phyloP scores from a whole-genome alignment of 1,140 invertebrate genomes.

The Drosophila subobscura region DNA sequence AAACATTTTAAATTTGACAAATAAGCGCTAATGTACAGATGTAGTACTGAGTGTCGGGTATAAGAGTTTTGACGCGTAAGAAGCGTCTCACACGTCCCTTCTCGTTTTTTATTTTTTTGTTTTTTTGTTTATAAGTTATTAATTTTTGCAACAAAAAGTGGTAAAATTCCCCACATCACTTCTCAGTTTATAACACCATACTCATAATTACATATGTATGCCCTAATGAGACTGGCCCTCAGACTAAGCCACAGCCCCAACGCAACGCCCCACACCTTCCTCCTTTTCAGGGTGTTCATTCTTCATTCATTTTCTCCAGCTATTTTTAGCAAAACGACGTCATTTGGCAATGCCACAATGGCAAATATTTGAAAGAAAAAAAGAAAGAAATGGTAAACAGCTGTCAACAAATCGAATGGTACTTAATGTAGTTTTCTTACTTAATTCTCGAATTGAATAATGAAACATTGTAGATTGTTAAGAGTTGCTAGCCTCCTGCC shows the following conservation, averaged over 20 bases:
- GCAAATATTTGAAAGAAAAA: constrained; percentile 40
- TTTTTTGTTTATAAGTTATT: too few relatives aligned
- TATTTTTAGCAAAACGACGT: constrained; percentile 63
- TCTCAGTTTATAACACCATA: constrained; percentile 35
- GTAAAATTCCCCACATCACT: not conserved
- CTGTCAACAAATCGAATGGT: constrained; percentile 25
- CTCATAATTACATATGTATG: constrained; percentile 46
- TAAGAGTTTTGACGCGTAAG: too few relatives aligned
- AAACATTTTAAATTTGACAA: too few relatives aligned
- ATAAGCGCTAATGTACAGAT: too few relatives aligned
- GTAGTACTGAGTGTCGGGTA: too few relatives aligned
- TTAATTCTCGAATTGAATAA: too few relatives aligned
- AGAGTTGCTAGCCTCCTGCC: not conserved
- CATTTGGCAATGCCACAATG: constrained; percentile 32
- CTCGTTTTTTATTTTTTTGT: too few relatives aligned
- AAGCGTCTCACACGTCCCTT: too few relatives aligned
- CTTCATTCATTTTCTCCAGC: constrained; percentile 24
- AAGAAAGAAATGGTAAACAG: constrained; percentile 29
- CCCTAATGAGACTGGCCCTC: constrained; percentile 40
- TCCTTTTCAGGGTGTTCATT: constrained; percentile 13
- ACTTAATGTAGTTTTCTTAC: not conserved
- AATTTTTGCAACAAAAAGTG: too few relatives aligned
- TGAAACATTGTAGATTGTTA: too few relatives aligned
- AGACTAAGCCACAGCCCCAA: too few relatives aligned
- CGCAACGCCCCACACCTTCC: not conserved